Evolutionary conservation across 1,140 invertebrate genomes (phyloP).

Genomic region (Macrotrachela quadricornifera): DNA sequence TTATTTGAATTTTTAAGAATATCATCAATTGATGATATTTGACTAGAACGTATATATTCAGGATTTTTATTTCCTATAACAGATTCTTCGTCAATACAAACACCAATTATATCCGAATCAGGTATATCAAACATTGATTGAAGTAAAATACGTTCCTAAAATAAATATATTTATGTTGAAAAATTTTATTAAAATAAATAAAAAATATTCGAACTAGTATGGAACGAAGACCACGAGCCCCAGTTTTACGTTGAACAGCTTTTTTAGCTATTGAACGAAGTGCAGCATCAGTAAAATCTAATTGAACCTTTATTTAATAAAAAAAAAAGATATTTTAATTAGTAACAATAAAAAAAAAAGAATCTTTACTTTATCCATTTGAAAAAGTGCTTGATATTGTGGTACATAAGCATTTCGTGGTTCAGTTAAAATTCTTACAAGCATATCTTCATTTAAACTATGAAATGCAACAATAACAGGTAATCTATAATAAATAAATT

Average conservation of each 20-base stretch:
- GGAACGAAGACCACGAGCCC: conserved; percentile 69
- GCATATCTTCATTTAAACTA: conserved; percentile 63
- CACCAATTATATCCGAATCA: conserved; percentile 61
- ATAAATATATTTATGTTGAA: conserved; percentile 3
- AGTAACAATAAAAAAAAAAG: too few species aligned
- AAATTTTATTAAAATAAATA: neutral
- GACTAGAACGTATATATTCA: too few species aligned
- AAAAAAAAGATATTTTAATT: too few species aligned
- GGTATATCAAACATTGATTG: conserved; percentile 96
- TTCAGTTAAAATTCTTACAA: conserved; percentile 84
- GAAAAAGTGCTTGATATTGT: conserved; percentile 55
- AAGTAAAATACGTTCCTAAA: conserved; percentile 58
- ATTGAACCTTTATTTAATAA: conserved; percentile 7
- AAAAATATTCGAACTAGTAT: conserved; percentile 52
- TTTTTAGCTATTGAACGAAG: conserved; percentile 59
- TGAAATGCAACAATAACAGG: conserved; percentile 93
- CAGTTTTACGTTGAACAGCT: conserved; percentile 86
- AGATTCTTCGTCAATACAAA: conserved; percentile 45
- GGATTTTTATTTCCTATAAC: too few species aligned
- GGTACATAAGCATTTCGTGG: conserved; percentile 80
- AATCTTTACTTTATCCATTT: conserved; percentile 47
- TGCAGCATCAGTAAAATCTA: conserved; percentile 68
- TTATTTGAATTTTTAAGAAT: too few species aligned
- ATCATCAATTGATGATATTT: too few species aligned
- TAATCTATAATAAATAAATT: conserved; percentile 40